phyloP scores from a whole-genome alignment of 2,113 vertebrate species.

The Arizona elegans region DNA sequence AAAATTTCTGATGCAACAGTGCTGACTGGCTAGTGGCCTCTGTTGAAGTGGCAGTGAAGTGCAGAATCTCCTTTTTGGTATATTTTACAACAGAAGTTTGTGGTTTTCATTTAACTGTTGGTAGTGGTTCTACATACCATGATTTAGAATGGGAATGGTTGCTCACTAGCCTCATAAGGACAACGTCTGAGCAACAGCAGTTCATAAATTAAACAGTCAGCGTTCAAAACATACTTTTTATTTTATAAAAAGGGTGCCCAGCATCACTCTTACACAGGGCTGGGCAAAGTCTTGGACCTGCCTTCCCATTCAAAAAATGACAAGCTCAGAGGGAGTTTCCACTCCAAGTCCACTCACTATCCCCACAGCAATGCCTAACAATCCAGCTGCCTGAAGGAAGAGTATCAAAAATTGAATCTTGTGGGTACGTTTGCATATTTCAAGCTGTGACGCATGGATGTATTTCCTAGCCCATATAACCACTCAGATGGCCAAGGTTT shows the following conservation, averaged over 20 bases:
- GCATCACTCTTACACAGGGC: neutral
- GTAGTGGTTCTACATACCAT: neutral
- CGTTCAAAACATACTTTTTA: conserved; percentile 14
- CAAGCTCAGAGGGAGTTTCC: neutral
- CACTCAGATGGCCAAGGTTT: neutral
- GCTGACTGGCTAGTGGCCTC: neutral
- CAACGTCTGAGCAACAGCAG: neutral
- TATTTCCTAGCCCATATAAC: neutral
- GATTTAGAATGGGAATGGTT: neutral
- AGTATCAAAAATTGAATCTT: neutral
- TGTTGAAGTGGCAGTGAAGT: neutral
- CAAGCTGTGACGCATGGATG: neutral
- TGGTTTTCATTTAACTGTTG: neutral
- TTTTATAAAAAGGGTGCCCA: conserved; percentile 4
- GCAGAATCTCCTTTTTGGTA: neutral
- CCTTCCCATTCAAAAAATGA: neutral
- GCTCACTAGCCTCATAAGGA: neutral
- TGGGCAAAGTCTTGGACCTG: neutral
- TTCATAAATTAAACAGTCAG: neutral
- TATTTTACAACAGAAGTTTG: neutral
- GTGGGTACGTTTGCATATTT: conserved; percentile 23
- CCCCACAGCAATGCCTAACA: neutral
- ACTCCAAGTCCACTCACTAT: neutral
- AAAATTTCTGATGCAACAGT: neutral
- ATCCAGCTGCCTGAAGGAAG: conserved; percentile 4